A percentile compares a stretch with the other conserved stretches of the same genome.
These are phyloP conservation scores for Podocnemis expansa DNA, from an alignment of 2,113 vertebrate genomes.

Conservation along the genomic window DNA sequence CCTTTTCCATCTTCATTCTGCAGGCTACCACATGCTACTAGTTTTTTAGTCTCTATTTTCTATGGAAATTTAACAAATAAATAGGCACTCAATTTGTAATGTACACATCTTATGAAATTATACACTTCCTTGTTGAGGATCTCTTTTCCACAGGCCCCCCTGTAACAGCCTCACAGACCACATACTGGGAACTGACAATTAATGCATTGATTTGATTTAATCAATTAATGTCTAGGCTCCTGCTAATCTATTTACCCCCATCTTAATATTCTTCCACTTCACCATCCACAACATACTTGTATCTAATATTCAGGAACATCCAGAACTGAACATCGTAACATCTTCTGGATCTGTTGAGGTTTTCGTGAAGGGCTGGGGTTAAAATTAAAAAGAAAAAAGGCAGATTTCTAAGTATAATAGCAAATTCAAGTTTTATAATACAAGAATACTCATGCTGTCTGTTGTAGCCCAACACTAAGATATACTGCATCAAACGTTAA, in stretches of 20 bases:
- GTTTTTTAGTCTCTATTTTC: no score
- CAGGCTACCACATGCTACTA: no score
- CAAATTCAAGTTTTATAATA: neutral
- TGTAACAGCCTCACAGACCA: no score
- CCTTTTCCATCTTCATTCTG: no score
- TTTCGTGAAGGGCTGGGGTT: constrained; percentile 24
- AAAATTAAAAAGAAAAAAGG: neutral
- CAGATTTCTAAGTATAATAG: neutral
- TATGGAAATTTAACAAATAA: no score
- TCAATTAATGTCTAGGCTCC: neutral
- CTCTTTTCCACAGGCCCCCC: no score
- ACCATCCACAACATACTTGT: neutral
- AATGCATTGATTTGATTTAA: neutral
- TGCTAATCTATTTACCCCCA: neutral
- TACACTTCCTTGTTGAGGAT: no score
- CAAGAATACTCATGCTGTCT: neutral
- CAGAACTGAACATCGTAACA: neutral
- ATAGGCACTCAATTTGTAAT: no score
- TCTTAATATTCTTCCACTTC: neutral
- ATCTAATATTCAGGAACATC: constrained; percentile 24
- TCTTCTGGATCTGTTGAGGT: neutral
- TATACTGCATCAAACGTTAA: neutral
- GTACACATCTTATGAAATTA: no score
- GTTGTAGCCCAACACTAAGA: neutral
- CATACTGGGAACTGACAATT: no score